Base-by-base conservation (phyloP, 1,140 invertebrate genomes). In the Schlechtendalia chinensis region DNA sequence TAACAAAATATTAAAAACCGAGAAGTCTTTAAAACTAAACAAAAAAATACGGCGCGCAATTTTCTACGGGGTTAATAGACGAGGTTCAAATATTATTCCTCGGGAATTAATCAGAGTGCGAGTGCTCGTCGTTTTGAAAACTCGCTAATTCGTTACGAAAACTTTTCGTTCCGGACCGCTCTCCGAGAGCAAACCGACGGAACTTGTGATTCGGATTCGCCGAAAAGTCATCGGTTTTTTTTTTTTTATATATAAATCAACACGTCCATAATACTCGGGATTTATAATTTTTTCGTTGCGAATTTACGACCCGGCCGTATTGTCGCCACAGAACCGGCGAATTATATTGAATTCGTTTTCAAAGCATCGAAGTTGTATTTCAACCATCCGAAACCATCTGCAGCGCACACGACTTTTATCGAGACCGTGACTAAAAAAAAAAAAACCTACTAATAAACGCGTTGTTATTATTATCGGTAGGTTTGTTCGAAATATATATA, bases 281-380 rank as follows among this genome's bases (percentile, higher is more conserved):
- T 45, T 22, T 67, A 45, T 67, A 67, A 45, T 67, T 45, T 67
- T 22, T 39, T 67, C 27, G 19, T 22, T 45, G 32, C 45, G 63
- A 45, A 45, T n/a, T 39, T 69, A 47, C 45, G 65, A 22, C 39
- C n/a, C 45, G n/a, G 22, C 39, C 12, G 32, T 69, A 45, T 45
- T 39, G n/a, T 29, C 29, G n/a, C 12, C 29, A 17, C 3, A 32
- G 27, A 39, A 65, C 27, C n/a, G n/a, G 45, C n/a, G 39, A 67
- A 45, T n/a, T n/a, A n/a, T n/a, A n/a, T 67, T 67, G 19, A 65
- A 65, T 65, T 65, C 39, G 61, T 65, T 65, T 65, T 39, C 29
- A 32, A 22, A 65, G 29, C 19, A 39, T 29, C 29, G 61, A 65
- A 39, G 61, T 65, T 65, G 11, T 65, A 65, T 24, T 59, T 27